A percentile compares a stretch with the other conserved stretches of the same genome.
Evolutionary conservation across 2,888 invertebrate genomes (phyloP).

Genomic region (Bhutanitis thaidina): DNA sequence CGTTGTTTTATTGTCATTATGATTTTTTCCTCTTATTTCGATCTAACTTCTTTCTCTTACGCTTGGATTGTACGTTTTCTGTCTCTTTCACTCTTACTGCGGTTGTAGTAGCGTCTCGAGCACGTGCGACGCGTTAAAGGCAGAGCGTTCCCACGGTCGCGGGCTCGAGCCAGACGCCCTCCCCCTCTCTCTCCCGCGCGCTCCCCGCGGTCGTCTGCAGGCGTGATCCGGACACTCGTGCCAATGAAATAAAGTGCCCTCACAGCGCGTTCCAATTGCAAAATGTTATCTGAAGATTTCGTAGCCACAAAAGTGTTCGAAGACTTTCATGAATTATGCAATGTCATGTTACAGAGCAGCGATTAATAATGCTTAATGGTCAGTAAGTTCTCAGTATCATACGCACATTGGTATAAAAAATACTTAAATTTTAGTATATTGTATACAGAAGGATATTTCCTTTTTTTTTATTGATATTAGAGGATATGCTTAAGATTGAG

Average conservation of each 20-base stretch:
- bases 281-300: constrained; percentile 57
- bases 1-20: constrained; percentile 63
- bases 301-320: constrained; percentile 53
- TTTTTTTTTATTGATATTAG: too few relatives aligned
- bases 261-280: constrained; percentile 74
- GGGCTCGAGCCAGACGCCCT: constrained; percentile 51
- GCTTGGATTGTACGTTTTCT: constrained; percentile 23
- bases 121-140: constrained; percentile 79
- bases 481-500: too few relatives aligned
- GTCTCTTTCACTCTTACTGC: constrained; percentile 50
- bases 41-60: constrained; percentile 28
- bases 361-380: too few relatives aligned
- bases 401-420: too few relatives aligned
- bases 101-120: constrained; percentile 64
- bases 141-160: constrained; percentile 78
- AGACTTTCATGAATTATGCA: constrained; percentile 30
- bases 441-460: too few relatives aligned
- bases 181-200: constrained; percentile 34
- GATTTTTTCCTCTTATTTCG: constrained; percentile 39
- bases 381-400: too few relatives aligned
- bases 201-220: constrained; percentile 33
- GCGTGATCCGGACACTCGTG: constrained; percentile 69
- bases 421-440: too few relatives aligned
- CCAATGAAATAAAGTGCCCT: constrained; percentile 72
- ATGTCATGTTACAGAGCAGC: not conserved